These are phyloP conservation scores for Cotesia chilonis DNA, from an alignment of 1,140 invertebrate genomes.

Conservation along the genomic window DNA sequence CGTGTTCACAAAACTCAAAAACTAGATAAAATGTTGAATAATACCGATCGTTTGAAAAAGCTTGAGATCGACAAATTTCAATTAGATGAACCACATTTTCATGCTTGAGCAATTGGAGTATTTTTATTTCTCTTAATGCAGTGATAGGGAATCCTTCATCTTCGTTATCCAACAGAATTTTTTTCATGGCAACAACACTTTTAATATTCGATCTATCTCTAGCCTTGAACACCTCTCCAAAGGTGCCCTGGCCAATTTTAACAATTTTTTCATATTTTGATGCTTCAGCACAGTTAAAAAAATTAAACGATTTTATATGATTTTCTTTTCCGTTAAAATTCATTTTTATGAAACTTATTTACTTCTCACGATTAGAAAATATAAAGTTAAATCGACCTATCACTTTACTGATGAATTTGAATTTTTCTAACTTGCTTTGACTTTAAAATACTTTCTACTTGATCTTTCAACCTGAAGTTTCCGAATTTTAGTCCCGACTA, in stretches of 20 bases:
- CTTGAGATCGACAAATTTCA: conserved; percentile 95
- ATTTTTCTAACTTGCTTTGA: no score
- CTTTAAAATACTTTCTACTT: no score
- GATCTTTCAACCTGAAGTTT: no score
- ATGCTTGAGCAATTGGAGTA: conserved; percentile 95
- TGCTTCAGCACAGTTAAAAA: conserved; percentile 91
- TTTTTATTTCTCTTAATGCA: conserved; percentile 95
- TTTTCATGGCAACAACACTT: conserved; percentile 97
- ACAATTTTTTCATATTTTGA: conserved; percentile 94
- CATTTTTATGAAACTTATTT: conserved; percentile 49
- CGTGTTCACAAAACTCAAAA: conserved; percentile 99
- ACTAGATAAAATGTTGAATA: conserved; percentile 96
- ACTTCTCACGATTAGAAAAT: no score
- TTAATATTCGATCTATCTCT: conserved; percentile 85
- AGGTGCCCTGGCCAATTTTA: conserved; percentile 99
- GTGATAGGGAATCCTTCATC: conserved; percentile 99
- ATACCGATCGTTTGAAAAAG: conserved; percentile 84
- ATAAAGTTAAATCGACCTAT: no score
- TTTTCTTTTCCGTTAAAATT: conserved; percentile 81
- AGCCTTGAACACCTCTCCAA: conserved; percentile 98
- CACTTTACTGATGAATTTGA: no score
- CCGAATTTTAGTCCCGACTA: no score
- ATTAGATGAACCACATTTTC: conserved; percentile 98
- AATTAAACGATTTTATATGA: conserved; percentile 90
- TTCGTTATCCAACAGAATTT: conserved; percentile 99